phyloP scores from a whole-genome alignment of 2,113 vertebrate genomes.

The Tenebrosternarchus preto region DNA sequence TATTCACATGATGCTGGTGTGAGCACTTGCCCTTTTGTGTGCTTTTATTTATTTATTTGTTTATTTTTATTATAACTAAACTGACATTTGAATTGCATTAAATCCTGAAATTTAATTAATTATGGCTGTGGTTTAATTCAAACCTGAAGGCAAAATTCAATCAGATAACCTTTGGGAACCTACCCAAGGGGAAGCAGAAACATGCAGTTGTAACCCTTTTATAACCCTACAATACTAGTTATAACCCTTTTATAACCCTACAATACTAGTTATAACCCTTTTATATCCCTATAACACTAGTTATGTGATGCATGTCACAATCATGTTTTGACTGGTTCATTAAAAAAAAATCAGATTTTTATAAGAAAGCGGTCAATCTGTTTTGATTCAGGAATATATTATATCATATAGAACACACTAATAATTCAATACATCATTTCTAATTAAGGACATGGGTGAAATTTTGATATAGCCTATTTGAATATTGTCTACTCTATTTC shows the following conservation, averaged over 20 bases:
- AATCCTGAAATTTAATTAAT: background rate
- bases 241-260: too few species aligned
- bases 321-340: slow-evolving; percentile 16
- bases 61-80: background rate
- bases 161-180: background rate
- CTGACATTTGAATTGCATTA: background rate
- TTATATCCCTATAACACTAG: too few species aligned
- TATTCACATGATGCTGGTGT: background rate
- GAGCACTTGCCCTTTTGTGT: background rate
- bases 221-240: too few species aligned
- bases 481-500: too few species aligned
- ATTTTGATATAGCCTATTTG: too few species aligned
- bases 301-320: slow-evolving; percentile 39
- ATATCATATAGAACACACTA: too few species aligned
- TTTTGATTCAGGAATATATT: background rate
- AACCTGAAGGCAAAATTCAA: background rate
- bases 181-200: background rate
- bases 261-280: too few species aligned
- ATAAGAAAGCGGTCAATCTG: background rate
- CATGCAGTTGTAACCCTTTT: too few species aligned
- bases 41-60: background rate
- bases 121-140: background rate
- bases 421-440: too few species aligned
- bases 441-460: too few species aligned
- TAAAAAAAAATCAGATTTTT: slow-evolving; percentile 34